A percentile compares a stretch with the other conserved stretches of the same genome.
Evolutionary conservation across 30 jellyfish, hydroid and myxozoan species (phyloP).

Genomic region (Hydractinia echinata): DNA sequence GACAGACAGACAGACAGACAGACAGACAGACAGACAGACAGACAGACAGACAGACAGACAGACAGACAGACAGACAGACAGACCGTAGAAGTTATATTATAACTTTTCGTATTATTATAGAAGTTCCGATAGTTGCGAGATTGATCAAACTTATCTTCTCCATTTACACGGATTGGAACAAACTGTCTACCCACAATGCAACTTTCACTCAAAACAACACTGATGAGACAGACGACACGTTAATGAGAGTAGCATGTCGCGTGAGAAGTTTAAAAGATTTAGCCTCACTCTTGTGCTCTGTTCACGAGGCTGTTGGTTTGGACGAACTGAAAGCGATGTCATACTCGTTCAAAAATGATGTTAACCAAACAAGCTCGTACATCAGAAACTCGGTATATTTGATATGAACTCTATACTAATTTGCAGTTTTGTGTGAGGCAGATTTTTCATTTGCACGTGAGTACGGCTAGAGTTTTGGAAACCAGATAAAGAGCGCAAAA

Average conservation of each 20-base stretch:
- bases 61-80: too few relatives aligned
- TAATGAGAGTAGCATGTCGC: constrained; percentile 16
- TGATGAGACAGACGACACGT: neutral
- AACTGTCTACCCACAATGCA: neutral
- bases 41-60: too few relatives aligned
- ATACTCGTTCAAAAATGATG: constrained; percentile 5
- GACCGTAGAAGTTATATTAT: neutral
- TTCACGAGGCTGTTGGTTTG: constrained; percentile 39
- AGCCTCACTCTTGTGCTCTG: constrained; percentile 37
- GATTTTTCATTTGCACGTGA: too few relatives aligned
- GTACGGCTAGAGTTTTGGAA: too few relatives aligned
- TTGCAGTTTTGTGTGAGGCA: too few relatives aligned
- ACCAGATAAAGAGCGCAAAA: too few relatives aligned
- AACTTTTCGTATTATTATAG: neutral
- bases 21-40: too few relatives aligned
- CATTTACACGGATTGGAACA: constrained; percentile 16
- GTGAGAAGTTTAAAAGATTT: constrained; percentile 14
- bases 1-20: too few relatives aligned
- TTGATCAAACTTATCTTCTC: constrained; percentile 22
- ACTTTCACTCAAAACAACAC: neutral
- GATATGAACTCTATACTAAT: too few relatives aligned
- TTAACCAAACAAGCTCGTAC: neutral
- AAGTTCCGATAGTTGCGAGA: constrained; percentile 23
- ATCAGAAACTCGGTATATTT: neutral
- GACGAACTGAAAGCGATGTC: constrained; percentile 33